Evolutionary conservation across 1,140 invertebrate genomes (phyloP), one percentile per base, ranked within the genome.

Genomic region (Macrotrachela quadricornifera): DNA sequence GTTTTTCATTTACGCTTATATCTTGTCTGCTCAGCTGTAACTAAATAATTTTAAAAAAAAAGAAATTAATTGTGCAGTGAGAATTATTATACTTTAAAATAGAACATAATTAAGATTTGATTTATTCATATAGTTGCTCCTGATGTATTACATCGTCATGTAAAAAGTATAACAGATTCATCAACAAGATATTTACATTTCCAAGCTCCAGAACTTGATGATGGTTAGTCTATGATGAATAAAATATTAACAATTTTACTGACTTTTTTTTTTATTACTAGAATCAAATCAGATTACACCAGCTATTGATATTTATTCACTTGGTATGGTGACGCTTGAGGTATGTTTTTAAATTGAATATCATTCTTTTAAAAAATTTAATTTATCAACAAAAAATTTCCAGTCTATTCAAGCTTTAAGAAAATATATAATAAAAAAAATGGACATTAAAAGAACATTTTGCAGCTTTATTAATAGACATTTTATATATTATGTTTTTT

Each of bases 311-410:
- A 90, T 97, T 60, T 99, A 92, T 74, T 86, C 92, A 45, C 96
- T 99, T 73, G 92, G 92, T 52, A 92, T 99, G 81, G 95, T 90
- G 73, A 90, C 92, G 39, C 68, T 99, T 64, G 91, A 95, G 62
- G 71, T 73, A 54, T 30, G 21, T 30, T n/a, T n/a, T n/a, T n/a
- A n/a, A n/a, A n/a, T n/a, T 30, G 21, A 30, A 30, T 4, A 30
- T 30, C 21, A 30, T 30, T 4, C 8, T 4, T 30, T 30, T 30
- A n/a, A n/a, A n/a, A n/a, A n/a, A n/a, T n/a, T n/a, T n/a, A n/a
- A 2, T 30, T 4, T 30, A 4, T 30, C 21, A 4, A 30, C 21
- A 30, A 30, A 30, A 30, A 8, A 30, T 4, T 2, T 30, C 21
- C 8, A 8, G 21, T 4, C 8, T 2, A 8, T 30, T 30, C n/a